phyloP scores from a whole-genome alignment of 2,113 vertebrate genomes.

The Machaerirhynchus nigripectus region DNA sequence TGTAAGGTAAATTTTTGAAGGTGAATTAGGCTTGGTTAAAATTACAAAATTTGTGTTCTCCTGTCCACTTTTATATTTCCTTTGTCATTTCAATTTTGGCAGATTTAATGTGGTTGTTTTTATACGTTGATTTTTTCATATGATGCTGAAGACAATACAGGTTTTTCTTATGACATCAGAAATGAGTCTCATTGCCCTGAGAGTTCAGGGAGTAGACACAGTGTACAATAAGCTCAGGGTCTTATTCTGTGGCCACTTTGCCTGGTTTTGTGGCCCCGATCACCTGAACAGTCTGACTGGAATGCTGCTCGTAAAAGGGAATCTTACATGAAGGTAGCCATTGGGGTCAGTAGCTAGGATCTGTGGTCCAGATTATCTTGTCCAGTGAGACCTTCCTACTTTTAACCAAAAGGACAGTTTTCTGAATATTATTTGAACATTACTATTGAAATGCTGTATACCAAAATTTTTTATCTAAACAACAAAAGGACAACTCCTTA shows the following conservation, averaged over 20 bases:
- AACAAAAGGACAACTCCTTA: background rate
- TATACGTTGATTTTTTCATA: background rate
- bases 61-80: background rate
- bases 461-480: background rate
- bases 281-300: background rate
- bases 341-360: background rate
- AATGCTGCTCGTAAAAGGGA: background rate
- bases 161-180: background rate
- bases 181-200: background rate
- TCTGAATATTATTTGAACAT: background rate
- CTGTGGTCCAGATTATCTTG: background rate
- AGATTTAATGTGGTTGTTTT: background rate
- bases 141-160: background rate
- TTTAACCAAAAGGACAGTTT: background rate
- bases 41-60: background rate
- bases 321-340: background rate
- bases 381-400: background rate
- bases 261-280: rapidly evolving
- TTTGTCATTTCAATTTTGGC: background rate
- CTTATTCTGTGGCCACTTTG: background rate
- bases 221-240: rapidly evolving
- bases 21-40: background rate
- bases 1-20: background rate
- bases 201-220: background rate
- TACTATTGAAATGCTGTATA: background rate